phyloP scores from a whole-genome alignment of 2,797 vertebrate genomes.

The Ciconia nigra region DNA sequence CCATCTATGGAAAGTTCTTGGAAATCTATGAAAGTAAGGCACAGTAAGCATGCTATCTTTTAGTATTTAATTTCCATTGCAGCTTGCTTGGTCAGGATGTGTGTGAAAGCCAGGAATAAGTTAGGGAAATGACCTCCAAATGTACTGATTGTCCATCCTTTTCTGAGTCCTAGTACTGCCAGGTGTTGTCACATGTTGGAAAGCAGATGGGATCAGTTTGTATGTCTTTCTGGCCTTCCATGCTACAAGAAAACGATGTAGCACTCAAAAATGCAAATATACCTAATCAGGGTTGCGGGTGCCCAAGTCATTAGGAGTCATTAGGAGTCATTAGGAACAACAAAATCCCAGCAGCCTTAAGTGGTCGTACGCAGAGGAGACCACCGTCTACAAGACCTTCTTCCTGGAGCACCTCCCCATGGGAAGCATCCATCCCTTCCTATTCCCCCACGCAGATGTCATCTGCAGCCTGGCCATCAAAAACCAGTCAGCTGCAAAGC shows the following conservation, averaged over 20 bases:
- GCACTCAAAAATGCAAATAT: background rate
- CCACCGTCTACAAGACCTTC: background rate
- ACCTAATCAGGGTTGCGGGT: background rate
- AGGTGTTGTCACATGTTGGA: background rate
- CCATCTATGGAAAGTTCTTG: background rate
- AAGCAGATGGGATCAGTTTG: background rate
- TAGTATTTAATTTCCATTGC: background rate
- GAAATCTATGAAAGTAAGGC: background rate
- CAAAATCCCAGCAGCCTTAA: background rate
- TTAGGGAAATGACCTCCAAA: background rate
- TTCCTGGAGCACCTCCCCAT: background rate
- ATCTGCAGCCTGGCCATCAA: background rate
- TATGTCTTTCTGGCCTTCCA: background rate
- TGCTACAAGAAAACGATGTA: background rate
- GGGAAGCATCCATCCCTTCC: background rate
- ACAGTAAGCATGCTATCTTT: background rate
- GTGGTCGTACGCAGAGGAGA: background rate
- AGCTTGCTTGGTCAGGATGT: background rate
- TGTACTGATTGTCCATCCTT: background rate
- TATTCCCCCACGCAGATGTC: background rate
- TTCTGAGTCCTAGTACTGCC: background rate
- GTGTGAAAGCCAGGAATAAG: background rate
- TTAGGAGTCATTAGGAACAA: background rate
- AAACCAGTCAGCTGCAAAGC: background rate
- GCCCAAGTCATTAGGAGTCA: no score